These are phyloP conservation scores for Phalangium opilio DNA, from an alignment of 2,888 invertebrate species.

Conservation along the genomic window DNA sequence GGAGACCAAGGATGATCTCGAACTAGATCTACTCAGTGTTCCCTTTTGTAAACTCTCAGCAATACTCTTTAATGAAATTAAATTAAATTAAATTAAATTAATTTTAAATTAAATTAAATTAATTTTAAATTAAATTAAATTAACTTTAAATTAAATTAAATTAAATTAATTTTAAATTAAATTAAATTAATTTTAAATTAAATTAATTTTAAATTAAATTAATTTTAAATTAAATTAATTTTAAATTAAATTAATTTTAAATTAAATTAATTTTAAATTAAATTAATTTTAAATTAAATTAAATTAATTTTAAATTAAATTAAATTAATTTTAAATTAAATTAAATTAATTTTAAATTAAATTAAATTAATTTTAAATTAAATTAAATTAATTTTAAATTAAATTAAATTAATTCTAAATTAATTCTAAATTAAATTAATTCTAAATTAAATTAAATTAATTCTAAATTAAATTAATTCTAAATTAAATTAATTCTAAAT, in stretches of 20 bases:
- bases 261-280: conserved; percentile 29
- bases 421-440: conserved; percentile 8
- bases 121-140: conserved; percentile 7
- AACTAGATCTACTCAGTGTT: conserved; percentile 39
- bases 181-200: conserved; percentile 6
- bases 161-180: conserved; percentile 7
- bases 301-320: conserved; percentile 5
- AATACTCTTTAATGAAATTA: conserved; percentile 27
- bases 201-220: conserved; percentile 10
- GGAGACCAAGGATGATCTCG: conserved; percentile 51
- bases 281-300: conserved; percentile 8
- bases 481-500: conserved; percentile 5
- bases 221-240: conserved; percentile 7
- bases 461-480: conserved; percentile 12
- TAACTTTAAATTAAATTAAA: conserved; percentile 18
- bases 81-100: conserved; percentile 7
- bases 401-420: conserved; percentile 12
- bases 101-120: conserved; percentile 1
- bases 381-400: conserved; percentile 26
- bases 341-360: conserved; percentile 6
- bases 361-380: conserved; percentile 6
- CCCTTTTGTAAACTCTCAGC: conserved; percentile 31
- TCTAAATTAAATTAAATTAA: conserved; percentile 1
- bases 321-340: conserved; percentile 26
- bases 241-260: conserved; percentile 1